phyloP scores from a whole-genome alignment of 2,888 invertebrate species.

The Drosophila borealis region DNA sequence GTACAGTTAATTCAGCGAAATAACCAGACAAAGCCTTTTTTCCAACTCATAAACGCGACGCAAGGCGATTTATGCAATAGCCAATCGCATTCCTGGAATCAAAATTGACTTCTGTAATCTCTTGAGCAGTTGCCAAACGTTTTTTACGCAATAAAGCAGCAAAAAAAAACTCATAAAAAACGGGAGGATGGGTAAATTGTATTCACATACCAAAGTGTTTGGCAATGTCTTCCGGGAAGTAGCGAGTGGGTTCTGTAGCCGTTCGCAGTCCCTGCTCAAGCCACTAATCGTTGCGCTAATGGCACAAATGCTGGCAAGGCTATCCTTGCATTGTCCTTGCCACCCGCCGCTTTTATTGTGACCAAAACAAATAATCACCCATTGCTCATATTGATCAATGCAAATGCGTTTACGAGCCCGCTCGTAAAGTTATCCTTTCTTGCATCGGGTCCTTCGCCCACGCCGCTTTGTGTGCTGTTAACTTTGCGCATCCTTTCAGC shows the following conservation, averaged over 20 bases:
- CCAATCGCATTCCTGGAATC: conserved; percentile 41
- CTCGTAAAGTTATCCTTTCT: conserved; percentile 79
- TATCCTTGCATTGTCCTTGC: conserved; percentile 64
- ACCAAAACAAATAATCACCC: conserved; percentile 81
- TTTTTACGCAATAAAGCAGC: conserved; percentile 65
- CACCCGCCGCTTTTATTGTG: conserved; percentile 79
- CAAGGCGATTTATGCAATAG: conserved; percentile 37
- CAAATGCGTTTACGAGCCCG: conserved; percentile 68
- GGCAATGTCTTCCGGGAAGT: conserved; percentile 49
- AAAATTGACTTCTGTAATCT: conserved; percentile 55
- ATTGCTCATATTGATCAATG: conserved; percentile 73
- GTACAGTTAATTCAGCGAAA: conserved; percentile 5
- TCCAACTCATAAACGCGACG: conserved; percentile 8
- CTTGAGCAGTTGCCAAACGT: conserved; percentile 32
- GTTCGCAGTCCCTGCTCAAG: conserved; percentile 28
- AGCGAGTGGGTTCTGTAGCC: conserved; percentile 22
- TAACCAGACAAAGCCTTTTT: conserved; percentile 41
- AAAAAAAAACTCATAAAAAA: conserved; percentile 26
- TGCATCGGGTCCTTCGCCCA: conserved; percentile 54
- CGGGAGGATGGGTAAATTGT: conserved; percentile 10
- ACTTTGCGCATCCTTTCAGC: conserved; percentile 76
- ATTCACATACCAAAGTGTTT: not conserved
- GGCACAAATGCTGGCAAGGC: conserved; percentile 53
- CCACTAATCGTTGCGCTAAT: conserved; percentile 73
- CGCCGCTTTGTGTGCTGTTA: conserved; percentile 45